Evolutionary conservation across 2,888 invertebrate genomes (phyloP).

Genomic region (Cerceris rybyensis): DNA sequence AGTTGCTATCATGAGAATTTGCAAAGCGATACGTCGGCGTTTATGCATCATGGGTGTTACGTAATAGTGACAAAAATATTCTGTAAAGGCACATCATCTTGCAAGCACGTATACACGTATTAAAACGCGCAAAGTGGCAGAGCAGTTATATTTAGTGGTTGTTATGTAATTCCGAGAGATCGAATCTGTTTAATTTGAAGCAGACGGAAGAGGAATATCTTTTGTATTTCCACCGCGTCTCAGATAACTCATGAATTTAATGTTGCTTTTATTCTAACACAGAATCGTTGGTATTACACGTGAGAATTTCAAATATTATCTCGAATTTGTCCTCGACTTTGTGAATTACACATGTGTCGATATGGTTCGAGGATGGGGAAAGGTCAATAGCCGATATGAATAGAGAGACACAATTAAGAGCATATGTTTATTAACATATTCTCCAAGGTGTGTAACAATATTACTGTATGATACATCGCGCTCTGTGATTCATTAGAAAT

Average conservation of each 20-base stretch:
- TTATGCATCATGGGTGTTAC: neutral
- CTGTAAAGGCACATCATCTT: neutral
- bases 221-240: neutral
- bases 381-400: slow-evolving; percentile 33
- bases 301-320: slow-evolving; percentile 37
- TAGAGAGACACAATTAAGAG: slow-evolving; percentile 27
- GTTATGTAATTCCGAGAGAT: neutral
- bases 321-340: slow-evolving; percentile 12
- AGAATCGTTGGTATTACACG: slow-evolving; percentile 30
- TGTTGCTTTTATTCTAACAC: neutral
- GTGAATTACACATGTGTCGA: neutral
- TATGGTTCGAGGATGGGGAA: slow-evolving; percentile 36
- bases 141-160: slow-evolving; percentile 16
- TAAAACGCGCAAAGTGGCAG: neutral
- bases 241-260: neutral
- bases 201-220: neutral
- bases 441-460: slow-evolving; percentile 55
- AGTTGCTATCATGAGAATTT: neutral
- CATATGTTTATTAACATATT: slow-evolving; percentile 62
- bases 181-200: neutral
- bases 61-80: slow-evolving; percentile 29
- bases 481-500: slow-evolving; percentile 32
- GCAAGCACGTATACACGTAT: neutral
- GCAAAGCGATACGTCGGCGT: neutral
- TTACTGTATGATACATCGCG: slow-evolving; percentile 51